A percentile compares a stretch with the other conserved stretches of the same genome.
Evolutionary conservation across 1,140 invertebrate species (phyloP).

Genomic region (Homarus americanus): DNA sequence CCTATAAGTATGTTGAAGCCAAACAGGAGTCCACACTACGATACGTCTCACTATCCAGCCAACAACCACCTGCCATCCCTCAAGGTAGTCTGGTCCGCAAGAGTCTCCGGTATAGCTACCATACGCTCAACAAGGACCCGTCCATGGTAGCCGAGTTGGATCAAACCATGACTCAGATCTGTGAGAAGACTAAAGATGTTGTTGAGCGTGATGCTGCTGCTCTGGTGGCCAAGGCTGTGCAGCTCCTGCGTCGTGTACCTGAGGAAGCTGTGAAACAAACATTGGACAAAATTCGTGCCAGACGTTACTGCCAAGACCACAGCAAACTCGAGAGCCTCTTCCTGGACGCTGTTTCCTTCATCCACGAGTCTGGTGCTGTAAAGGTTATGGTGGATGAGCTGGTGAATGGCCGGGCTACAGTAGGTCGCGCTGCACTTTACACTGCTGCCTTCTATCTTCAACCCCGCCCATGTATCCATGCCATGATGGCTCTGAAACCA

Average conservation of each 20-base stretch:
- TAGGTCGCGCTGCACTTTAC: conserved; percentile 23
- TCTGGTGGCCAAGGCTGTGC: conserved; percentile 24
- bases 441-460: conserved; percentile 34
- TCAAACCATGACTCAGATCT: conserved; percentile 24
- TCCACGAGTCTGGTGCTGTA: conserved; percentile 37
- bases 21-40: conserved; percentile 51
- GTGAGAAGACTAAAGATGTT: conserved; percentile 29
- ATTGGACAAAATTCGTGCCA: conserved; percentile 11
- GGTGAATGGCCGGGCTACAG: conserved; percentile 17
- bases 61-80: not conserved
- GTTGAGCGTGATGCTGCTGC: conserved; percentile 17
- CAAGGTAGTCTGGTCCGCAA: not conserved
- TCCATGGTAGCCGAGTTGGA: conserved; percentile 40
- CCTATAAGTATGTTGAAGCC: conserved; percentile 55
- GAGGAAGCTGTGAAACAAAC: conserved; percentile 1
- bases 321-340: conserved; percentile 29
- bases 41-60: not conserved
- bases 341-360: conserved; percentile 39
- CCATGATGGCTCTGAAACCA: conserved; percentile 18
- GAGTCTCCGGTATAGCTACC: conserved; percentile 41
- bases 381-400: conserved; percentile 47
- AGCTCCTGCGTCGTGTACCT: conserved; percentile 33
- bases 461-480: not conserved
- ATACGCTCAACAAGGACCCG: conserved; percentile 26
- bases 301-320: conserved; percentile 17